Conservation (phyloP, 2,888 invertebrate genomes). For the Xestia c-nigrum region DNA sequence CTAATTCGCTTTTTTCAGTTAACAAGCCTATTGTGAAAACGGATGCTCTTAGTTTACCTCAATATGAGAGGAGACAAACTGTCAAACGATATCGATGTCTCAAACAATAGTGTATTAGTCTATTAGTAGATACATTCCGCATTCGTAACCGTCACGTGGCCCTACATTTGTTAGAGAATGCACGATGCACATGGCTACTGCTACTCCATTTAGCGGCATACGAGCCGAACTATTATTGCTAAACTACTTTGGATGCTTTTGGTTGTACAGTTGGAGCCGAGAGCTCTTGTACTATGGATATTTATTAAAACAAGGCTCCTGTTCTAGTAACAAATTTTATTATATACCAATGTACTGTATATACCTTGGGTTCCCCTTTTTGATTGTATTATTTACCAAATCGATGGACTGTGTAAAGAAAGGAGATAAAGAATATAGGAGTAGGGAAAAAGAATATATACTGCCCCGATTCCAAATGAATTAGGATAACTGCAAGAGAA, state of each 20-base stretch:
- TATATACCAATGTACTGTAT: neutral
- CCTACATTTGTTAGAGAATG: constrained; percentile 36
- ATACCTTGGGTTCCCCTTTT: neutral
- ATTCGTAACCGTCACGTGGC: constrained; percentile 33
- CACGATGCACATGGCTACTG: constrained; percentile 36
- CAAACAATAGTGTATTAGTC: constrained; percentile 12
- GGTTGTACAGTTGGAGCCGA: neutral
- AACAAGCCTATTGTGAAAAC: too few relatives aligned
- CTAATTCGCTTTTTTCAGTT: too few relatives aligned
- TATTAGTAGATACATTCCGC: constrained; percentile 29
- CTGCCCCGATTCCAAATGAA: too few relatives aligned
- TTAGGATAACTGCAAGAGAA: too few relatives aligned
- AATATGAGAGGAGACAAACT: neutral
- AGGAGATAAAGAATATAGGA: too few relatives aligned
- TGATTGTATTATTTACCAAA: neutral
- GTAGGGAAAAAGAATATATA: too few relatives aligned
- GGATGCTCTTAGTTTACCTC: neutral
- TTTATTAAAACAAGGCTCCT: neutral
- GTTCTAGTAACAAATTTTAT: neutral
- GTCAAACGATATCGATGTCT: neutral
- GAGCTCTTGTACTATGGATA: neutral
- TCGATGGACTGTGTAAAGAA: neutral
- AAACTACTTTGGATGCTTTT: constrained; percentile 19
- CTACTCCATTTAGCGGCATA: constrained; percentile 19
- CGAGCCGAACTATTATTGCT: constrained; percentile 22